Conservation (phyloP, 2,797 vertebrate species). For the Nasua narica region DNA sequence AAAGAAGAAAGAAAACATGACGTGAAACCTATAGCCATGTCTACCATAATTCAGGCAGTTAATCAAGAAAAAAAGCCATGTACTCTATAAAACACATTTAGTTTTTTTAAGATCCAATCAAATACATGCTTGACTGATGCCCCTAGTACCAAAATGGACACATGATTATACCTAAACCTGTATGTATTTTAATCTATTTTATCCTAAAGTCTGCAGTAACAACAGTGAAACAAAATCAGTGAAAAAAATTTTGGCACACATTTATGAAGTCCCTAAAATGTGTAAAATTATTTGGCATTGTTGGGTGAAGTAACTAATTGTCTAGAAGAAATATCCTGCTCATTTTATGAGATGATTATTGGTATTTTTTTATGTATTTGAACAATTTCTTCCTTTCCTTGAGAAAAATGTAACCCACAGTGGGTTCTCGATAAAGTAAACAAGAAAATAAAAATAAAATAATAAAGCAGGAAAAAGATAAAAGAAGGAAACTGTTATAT, state of each 20-base stretch:
- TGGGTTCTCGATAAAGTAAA: neutral
- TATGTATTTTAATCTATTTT: neutral
- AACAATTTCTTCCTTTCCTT: neutral
- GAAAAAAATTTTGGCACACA: neutral
- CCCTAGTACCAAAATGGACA: neutral
- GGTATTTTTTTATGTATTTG: neutral
- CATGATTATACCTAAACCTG: neutral
- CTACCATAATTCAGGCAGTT: neutral
- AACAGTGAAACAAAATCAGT: slow-evolving; percentile 19
- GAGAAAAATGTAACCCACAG: neutral
- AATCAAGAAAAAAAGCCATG: slow-evolving; percentile 16
- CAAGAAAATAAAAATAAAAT: slow-evolving; percentile 34
- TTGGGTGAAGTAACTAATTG: neutral
- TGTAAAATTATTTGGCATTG: neutral
- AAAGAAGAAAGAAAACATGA: slow-evolving; percentile 3
- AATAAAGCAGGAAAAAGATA: neutral
- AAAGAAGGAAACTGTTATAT: neutral
- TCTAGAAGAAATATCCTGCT: neutral
- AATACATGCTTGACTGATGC: neutral
- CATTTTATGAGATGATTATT: neutral
- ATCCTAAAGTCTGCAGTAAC: neutral
- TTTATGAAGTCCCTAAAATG: neutral
- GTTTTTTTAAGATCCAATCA: neutral
- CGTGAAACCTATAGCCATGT: neutral
- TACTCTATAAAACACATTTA: neutral